Evolutionary conservation across 2,888 invertebrate species (phyloP), one percentile per base, ranked within the genome.

Genomic region (Eurois occulta): DNA sequence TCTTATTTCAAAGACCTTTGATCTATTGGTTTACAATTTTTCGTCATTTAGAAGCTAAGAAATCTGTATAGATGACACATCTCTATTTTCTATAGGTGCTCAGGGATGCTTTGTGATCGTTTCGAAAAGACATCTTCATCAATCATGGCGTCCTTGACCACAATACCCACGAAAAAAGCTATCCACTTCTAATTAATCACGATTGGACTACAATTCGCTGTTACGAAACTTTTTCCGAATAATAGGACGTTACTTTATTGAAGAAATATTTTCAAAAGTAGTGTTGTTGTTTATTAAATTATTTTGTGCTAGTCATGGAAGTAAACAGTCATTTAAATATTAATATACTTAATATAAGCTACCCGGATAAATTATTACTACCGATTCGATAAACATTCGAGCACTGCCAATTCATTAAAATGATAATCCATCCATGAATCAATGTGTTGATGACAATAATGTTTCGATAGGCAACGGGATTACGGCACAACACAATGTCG

Each of bases 161-260:
- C 65, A 41, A 67, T 24, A 48, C 38, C 7, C 24, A 38, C 35
- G 64, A 38, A 86, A 62, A 68, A 83, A 69, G 52, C 78, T 16
- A 55, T 64, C 58, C 28, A 32, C 24, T 35, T 58, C 41, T 69
- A 84, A 84, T 84, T 86, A 78, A 86, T 86, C 83, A 86, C 62
- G 60, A 52, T 66, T 65, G 48, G 48, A 35, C 35, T 28, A 62
- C 35, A 65, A 65, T 72, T 73, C 32, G 41, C 32, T 43, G 18
- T 55, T 18, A 41, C 28, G 21, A 67, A 55, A 62, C 32, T 52
- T 28, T 67, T 79, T 85, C 28, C 3, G 38, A 55, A 21, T 13
- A 48, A 6, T 24, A 66, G 8, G 18, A 55, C 8, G 0, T 52
- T 24, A 41, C 2, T 28, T 46, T 8, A 32, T 13, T n/a, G n/a